Evolutionary conservation across 2,113 vertebrate genomes (phyloP).

Genomic region (Alosa alosa): DNA sequence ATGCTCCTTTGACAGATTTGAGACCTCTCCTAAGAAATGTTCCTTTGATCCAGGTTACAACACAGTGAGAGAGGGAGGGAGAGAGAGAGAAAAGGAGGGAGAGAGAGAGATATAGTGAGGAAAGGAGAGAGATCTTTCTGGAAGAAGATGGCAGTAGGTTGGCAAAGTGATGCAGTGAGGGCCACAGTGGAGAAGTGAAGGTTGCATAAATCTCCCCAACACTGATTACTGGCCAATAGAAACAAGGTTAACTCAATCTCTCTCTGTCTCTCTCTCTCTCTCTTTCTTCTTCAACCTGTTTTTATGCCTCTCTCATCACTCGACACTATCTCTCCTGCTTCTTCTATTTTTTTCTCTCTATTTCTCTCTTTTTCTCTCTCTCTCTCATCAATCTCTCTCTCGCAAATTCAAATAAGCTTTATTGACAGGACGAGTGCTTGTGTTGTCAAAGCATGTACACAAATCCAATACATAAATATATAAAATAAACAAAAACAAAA

Average conservation of each 20-base stretch:
- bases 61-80: constrained; percentile 47
- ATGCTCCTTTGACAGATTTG: too few relatives aligned
- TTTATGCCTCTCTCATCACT: background rate
- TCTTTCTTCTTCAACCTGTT: background rate
- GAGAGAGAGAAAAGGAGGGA: constrained; percentile 54
- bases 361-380: background rate
- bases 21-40: too few relatives aligned
- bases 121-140: constrained; percentile 52
- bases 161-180: background rate
- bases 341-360: background rate
- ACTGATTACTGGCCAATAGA: background rate
- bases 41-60: too few relatives aligned
- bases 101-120: constrained; percentile 56
- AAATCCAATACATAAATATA: too few relatives aligned
- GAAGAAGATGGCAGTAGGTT: background rate
- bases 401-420: too few relatives aligned
- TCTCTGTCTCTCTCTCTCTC: background rate
- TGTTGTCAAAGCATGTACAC: too few relatives aligned
- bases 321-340: too few relatives aligned
- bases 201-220: background rate
- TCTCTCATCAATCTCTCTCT: background rate
- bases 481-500: too few relatives aligned
- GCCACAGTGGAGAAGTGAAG: background rate
- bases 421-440: too few relatives aligned
- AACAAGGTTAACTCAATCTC: background rate